A percentile compares a stretch with the other conserved stretches of the same genome.
Evolutionary conservation across 2,797 vertebrate species (phyloP).

Genomic region (Iguana delicatissima): DNA sequence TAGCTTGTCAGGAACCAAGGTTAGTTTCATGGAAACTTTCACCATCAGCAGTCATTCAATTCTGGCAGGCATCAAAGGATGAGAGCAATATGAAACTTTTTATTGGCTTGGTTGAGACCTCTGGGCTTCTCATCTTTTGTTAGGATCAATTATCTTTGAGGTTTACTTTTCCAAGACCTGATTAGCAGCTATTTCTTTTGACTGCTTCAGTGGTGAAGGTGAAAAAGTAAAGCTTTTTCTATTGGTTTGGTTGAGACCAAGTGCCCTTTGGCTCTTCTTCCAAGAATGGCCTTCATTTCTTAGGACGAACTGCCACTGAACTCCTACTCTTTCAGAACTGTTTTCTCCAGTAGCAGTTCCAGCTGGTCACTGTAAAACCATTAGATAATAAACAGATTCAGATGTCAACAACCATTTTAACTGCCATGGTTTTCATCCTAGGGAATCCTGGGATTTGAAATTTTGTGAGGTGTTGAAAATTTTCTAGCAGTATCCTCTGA

Average conservation of each 20-base stretch:
- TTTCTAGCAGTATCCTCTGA: too few species aligned
- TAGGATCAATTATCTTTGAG: neutral
- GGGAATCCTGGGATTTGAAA: neutral
- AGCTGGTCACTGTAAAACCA: neutral
- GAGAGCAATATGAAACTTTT: neutral
- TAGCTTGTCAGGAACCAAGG: too few species aligned
- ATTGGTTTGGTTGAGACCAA: neutral
- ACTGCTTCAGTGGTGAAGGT: too few species aligned
- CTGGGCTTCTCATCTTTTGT: neutral
- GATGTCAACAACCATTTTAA: too few species aligned
- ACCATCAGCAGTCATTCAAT: neutral
- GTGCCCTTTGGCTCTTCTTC: neutral
- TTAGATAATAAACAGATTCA: too few species aligned
- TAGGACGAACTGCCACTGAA: neutral
- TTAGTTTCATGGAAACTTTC: neutral
- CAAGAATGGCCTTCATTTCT: neutral
- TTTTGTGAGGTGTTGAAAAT: too few species aligned
- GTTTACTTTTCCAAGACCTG: too few species aligned
- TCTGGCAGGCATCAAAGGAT: neutral
- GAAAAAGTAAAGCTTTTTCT: too few species aligned
- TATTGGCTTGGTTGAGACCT: neutral
- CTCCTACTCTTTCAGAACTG: neutral
- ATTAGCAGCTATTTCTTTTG: too few species aligned
- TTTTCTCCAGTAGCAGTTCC: neutral
- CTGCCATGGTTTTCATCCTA: too few species aligned